Base-by-base conservation (phyloP, 2,888 invertebrate species). In the Scaptomyza cyrtandrae region DNA sequence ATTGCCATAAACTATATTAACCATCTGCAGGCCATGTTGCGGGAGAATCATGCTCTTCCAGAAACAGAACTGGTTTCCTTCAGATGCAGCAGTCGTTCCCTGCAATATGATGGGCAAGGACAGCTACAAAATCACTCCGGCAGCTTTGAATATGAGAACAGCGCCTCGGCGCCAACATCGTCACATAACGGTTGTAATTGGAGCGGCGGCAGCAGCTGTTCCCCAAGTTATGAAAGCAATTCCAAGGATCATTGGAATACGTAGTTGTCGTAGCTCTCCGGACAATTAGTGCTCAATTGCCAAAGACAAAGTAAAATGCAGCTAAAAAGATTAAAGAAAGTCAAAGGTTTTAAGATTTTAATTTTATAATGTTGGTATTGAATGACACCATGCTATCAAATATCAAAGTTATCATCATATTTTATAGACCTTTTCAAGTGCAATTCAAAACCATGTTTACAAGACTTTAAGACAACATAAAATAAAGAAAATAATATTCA, bases 1-100 rank as follows among this genome's bases (percentile, higher is more conserved):
- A 94, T 95, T 92, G 96, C 96, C 43, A 96, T 96, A 66, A 95
- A 95, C 75, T 96, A 96, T 91, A 96, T 96, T 78, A 93, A 95
- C 33, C 95, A 96, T 85, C 92, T 96, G 76, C 95, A 96, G 90
- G 86, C 90, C 50, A 89, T 80, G 61, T 74, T 91, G 14, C 80
- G 88, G 3, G 88, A 89, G 6, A 80, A 70, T 41, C 78, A 70
- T 13, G 52, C 35, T 6, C 58, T 80, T 46, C 62, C 71, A 14
- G 86, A 79, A 41, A 59, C 79, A 29, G 79, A 80, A 49, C 31
- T 77, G 10, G 58, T 67, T 4, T 53, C 79, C 6, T 73, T 81
- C 11, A 78, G 71, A 37, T 62, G 76, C 59, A 70, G 46, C 55
- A 70, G 19, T 46, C 59, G 71, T 14, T 43, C 75, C 6, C 11